phyloP scores from a whole-genome alignment of 2,113 vertebrate species.

The Setophaga coronata region DNA sequence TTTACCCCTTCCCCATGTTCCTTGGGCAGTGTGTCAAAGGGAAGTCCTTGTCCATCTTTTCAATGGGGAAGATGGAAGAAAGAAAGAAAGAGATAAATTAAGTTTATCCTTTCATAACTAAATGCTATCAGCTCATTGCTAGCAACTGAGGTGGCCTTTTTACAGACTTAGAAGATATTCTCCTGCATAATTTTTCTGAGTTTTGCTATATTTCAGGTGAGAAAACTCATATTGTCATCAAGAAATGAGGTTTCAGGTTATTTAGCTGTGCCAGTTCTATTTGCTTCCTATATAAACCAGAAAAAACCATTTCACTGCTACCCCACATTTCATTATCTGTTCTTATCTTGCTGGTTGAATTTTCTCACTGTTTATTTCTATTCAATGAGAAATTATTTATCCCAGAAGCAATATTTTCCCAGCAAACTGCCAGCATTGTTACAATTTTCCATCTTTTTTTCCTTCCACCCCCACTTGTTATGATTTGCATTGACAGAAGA shows the following conservation, averaged over 20 bases:
- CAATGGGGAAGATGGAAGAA: not conserved
- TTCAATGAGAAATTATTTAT: not conserved
- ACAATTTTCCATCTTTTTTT: not conserved
- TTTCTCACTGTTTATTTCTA: not conserved
- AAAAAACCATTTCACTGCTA: not conserved
- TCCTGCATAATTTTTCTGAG: not conserved
- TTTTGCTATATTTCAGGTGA: not conserved
- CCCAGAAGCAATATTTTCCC: not conserved
- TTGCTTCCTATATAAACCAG: not conserved
- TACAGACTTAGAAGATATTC: not conserved
- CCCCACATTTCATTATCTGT: not conserved
- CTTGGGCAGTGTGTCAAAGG: not conserved
- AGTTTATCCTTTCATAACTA: not conserved
- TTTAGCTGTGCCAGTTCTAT: not conserved
- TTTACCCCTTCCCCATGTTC: not conserved
- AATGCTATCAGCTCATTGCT: not conserved
- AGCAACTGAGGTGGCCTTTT: not conserved
- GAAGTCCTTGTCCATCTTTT: not conserved
- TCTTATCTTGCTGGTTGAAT: not conserved
- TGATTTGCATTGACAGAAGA: not conserved
- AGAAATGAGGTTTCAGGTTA: not conserved
- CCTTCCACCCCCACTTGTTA: not conserved
- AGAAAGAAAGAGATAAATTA: not conserved
- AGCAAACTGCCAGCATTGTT: not conserved
- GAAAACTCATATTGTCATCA: not conserved